Evolutionary conservation across 2,113 vertebrate species (phyloP), one percentile per base, ranked within the genome.

Genomic region (Crotalus viridis): DNA sequence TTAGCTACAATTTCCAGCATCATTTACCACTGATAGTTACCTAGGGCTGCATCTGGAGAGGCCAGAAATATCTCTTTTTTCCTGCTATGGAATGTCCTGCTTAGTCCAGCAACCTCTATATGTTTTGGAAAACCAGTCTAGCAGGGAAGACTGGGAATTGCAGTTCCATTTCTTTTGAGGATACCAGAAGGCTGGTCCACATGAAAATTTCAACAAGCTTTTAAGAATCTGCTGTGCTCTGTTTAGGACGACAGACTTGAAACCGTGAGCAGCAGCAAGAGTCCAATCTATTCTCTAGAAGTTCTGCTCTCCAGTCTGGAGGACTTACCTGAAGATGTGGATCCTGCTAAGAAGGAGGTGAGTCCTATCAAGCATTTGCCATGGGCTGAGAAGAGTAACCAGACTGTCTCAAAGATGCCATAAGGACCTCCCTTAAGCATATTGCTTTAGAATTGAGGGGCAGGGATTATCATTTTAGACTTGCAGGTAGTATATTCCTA

Each of bases 321-420:
- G 4, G 98, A 98, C 87, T 96, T 99, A 39, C 99, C 99, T 15
- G 94, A 98, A 57, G 98, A 97, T 2, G 98, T 99, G 69, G 95
- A 99, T 69, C 98, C 98, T 4, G 87, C 97, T 13, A 95, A 96
- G 92, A 98, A 98, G 95, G 99, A 99, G 98, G 99, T 98, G 85
- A 95, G 93, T 7, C 28, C 19, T n/a, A 3, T 28, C 10, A 39
- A 26, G 9, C 43, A 12, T 59, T 51, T 48, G 13, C 21, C 89
- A 4, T 1, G 5, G 54, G 33, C 19, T 9, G 85, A 87, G 43
- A 87, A 87, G 51, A 10, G 85, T 26, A 87, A 81, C 6, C 33
- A 39, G 69, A 39, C 33, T 19, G 15, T 33, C 21, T 24, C n/a
- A 8, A 26, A 43, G 51, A 33, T 54, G 74, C 61, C 12, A 10